These are phyloP conservation scores for Rhinolophus ferrumequinum DNA, from an alignment of 2,113 vertebrate species.

Conservation along the genomic window DNA sequence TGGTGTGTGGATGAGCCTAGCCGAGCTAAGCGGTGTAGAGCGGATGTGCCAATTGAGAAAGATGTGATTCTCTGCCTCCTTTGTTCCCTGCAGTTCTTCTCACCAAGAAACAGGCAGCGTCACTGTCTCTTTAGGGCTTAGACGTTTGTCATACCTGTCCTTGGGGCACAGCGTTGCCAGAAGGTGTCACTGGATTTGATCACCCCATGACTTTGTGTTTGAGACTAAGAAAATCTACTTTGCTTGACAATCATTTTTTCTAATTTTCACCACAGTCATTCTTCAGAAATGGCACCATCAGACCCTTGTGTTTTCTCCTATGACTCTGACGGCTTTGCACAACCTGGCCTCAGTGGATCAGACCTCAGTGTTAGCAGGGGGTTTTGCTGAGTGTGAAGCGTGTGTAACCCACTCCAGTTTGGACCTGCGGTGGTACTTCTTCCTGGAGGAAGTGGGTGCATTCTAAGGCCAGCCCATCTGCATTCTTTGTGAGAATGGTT, in stretches of 20 bases:
- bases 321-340: accelerated
- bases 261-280: accelerated
- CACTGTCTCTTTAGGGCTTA: accelerated
- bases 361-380: accelerated
- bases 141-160: accelerated
- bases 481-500: background rate
- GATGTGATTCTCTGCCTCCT: accelerated
- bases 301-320: background rate
- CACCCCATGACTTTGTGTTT: accelerated
- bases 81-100: accelerated
- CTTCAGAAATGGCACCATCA: background rate
- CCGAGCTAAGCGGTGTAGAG: no score
- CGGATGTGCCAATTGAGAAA: accelerated
- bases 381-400: accelerated
- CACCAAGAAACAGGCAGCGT: accelerated
- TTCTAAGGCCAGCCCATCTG: background rate
- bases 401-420: accelerated
- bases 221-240: background rate
- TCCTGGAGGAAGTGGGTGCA: background rate
- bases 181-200: accelerated
- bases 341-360: accelerated
- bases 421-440: accelerated
- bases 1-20: accelerated
- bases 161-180: accelerated
- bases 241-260: accelerated